Evolutionary conservation across 1,140 invertebrate genomes (phyloP), one percentile per base, ranked within the genome.

Genomic region (Lethocerus indicus): DNA sequence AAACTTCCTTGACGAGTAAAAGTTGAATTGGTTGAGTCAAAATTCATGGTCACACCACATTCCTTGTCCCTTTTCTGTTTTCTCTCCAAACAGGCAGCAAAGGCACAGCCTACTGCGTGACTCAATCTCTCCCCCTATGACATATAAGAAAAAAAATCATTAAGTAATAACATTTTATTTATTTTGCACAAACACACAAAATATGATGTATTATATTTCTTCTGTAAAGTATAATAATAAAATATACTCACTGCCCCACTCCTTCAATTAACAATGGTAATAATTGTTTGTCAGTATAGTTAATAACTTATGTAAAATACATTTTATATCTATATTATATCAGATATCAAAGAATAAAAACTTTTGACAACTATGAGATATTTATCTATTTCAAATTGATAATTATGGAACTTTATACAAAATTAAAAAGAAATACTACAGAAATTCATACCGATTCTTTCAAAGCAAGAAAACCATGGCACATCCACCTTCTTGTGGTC

Each of bases 61-160:
- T 98, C 92, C 63, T 94, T 95, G 61, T 98, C 96, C 52, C 96
- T 72, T 56, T 91, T 86, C 65, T 98, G 92, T 68, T 99, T 99
- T 56, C 89, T 76, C 65, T 99, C 95, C 51, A 99, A 67, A 63
- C 96, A 99, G 13, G 94, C 88, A 45, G 92, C 88, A 71, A 99
- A 99, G 41, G 96, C 94, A 73, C 95, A 99, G 13, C 96, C 96
- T 27, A 99, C 96, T 1, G 95, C 95, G 69, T 98, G 95, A 60
- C 91, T 96, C 47, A 99, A 69, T 48, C 95, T 75, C 69, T 98
- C 95, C 41, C 95, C 95, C 81, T 86, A 56, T 7, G 60, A 63
- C 49, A 47, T 40, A 13, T 35, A 47, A 45, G 32, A 36, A 40
- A 36, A 48, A 48, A 1, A 48, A 5, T 24, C 14, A 46, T 46